These are phyloP conservation scores for Trissoscelio sp. DNA, from an alignment of 2,888 invertebrate species.

Conservation along the genomic window DNA sequence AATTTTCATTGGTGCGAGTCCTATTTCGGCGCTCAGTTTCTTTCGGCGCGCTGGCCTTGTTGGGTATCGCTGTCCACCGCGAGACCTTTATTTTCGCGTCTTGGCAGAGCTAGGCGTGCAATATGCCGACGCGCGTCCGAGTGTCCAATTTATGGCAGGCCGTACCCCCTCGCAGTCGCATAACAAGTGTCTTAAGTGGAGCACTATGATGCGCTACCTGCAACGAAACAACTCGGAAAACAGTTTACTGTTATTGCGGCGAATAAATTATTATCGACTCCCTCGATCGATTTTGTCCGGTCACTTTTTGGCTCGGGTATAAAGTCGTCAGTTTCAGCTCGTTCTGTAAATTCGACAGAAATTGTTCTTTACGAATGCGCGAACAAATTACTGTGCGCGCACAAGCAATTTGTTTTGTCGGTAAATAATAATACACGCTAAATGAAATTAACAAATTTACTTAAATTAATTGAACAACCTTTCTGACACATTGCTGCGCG, in stretches of 20 bases:
- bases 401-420: too few relatives aligned
- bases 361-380: too few relatives aligned
- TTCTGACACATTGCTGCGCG: too few relatives aligned
- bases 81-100: conserved; percentile 43
- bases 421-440: too few relatives aligned
- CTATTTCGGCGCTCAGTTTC: conserved; percentile 36
- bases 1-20: conserved; percentile 53
- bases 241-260: background rate
- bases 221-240: background rate
- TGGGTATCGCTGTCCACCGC: conserved; percentile 9
- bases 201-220: too few relatives aligned
- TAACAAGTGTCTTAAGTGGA: conserved; percentile 12
- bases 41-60: conserved; percentile 29
- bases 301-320: too few relatives aligned
- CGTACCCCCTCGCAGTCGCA: background rate
- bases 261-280: background rate
- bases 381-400: too few relatives aligned
- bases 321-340: too few relatives aligned
- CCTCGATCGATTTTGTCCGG: too few relatives aligned
- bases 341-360: too few relatives aligned
- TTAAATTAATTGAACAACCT: too few relatives aligned
- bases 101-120: conserved; percentile 22
- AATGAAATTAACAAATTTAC: too few relatives aligned
- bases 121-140: conserved; percentile 33
- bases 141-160: conserved; percentile 29